phyloP scores from a whole-genome alignment of 1,140 invertebrate genomes.

The Orchestia grillus region DNA sequence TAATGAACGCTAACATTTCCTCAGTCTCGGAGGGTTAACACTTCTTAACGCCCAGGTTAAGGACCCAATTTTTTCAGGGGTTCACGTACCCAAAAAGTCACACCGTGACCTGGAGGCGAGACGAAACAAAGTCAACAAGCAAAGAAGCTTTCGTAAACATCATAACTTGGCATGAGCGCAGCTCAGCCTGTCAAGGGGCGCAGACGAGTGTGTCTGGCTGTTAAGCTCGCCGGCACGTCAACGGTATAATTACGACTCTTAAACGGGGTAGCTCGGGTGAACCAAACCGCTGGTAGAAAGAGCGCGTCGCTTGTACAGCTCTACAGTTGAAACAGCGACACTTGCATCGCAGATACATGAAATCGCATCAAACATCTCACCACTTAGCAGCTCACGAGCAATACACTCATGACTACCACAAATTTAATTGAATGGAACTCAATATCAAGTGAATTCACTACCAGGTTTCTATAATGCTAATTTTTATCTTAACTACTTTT shows the following conservation, averaged over 20 bases:
- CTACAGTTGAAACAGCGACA: no score
- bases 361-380: no score
- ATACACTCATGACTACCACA: no score
- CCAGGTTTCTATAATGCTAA: no score
- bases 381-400: no score
- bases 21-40: no score
- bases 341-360: no score
- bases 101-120: constrained; percentile 21
- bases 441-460: no score
- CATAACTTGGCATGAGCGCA: constrained; percentile 9
- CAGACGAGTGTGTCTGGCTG: neutral
- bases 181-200: neutral
- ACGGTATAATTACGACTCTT: neutral
- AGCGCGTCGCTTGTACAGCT: no score
- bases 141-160: constrained; percentile 27
- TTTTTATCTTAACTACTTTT: no score
- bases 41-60: neutral
- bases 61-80: neutral
- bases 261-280: neutral
- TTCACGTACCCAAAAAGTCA: neutral
- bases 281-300: neutral
- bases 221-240: neutral
- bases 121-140: constrained; percentile 23
- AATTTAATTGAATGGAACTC: no score
- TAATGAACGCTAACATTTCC: no score